Evolutionary conservation across 2,113 vertebrate genomes (phyloP).

Genomic region (Numida meleagris): DNA sequence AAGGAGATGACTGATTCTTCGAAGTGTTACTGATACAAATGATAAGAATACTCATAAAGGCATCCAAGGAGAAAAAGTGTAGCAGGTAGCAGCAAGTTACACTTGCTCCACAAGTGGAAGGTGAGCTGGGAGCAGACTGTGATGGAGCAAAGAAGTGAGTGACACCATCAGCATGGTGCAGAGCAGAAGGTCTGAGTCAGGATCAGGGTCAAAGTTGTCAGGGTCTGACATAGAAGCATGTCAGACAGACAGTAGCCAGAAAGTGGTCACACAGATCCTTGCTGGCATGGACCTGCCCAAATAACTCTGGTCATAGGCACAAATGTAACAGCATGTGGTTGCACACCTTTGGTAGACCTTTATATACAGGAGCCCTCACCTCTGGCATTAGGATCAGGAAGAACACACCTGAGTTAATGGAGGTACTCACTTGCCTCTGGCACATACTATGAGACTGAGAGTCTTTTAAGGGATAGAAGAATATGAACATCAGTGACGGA

Average conservation of each 20-base stretch:
- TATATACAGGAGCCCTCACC: not conserved
- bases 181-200: not conserved
- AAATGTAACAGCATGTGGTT: not conserved
- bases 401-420: not conserved
- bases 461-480: not conserved
- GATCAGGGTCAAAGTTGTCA: not conserved
- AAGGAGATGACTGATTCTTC: not conserved
- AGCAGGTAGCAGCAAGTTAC: not conserved
- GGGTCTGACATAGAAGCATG: not conserved
- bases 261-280: not conserved
- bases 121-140: not conserved
- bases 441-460: fast-evolving
- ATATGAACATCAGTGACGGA: not conserved
- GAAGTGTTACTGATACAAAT: not conserved
- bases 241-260: not conserved
- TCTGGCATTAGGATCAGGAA: not conserved
- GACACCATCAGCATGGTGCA: not conserved
- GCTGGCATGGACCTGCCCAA: not conserved
- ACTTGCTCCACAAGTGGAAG: not conserved
- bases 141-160: too few relatives aligned
- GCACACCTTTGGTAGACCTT: not conserved
- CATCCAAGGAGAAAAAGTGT: not conserved
- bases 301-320: not conserved
- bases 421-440: not conserved
- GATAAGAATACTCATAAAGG: not conserved